Evolutionary conservation across 2,888 invertebrate genomes (phyloP), one percentile per base, ranked within the genome.

Genomic region (Meandrusa payeni): DNA sequence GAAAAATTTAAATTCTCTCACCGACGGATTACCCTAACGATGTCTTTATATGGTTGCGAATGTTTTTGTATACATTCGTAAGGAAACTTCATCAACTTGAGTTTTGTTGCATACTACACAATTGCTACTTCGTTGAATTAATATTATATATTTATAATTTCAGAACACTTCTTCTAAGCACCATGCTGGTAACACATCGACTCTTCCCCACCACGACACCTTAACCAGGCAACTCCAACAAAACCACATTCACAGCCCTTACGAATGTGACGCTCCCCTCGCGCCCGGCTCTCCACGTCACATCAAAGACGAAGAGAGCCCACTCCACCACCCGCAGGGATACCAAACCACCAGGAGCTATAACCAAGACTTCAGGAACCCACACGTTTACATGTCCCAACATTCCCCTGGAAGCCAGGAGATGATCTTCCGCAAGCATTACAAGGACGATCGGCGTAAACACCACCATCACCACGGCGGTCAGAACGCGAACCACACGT

Each of bases 151-250:
- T 44, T 52, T 57, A 12, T 29, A 29, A 20, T 68, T 79, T 59
- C 93, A 94, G 94, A 94, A 93, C 93, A 93, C 93, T 92, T 94
- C 93, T 92, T 94, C 93, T 93, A 94, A 94, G 76, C 93, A 93
- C 57, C 93, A 86, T 48, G 91, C 81, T 85, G 92, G 67, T 82
- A 92, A 71, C 89, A 91, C 70, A 75, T 91, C 87, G 85, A 93
- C 86, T 79, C 91, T 86, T 82, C 93, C 80, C 82, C 93, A 70
- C 89, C 93, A 61, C 81, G 93, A 80, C 83, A 91, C 70, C 70
- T 81, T 85, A 52, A 85, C 83, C 47, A 85, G 86, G 5, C 77
- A 81, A 52, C 49, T 86, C 61, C 83, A 78, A 50, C 85, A 82
- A 55, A 89, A 88, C 57, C 89, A 90, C 44, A 76, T 90, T 33